Percentiles rank a stretch among this genome's conserved stretches.
Conservation (phyloP, 2,888 invertebrate species). For the Stomorhina lunata region DNA sequence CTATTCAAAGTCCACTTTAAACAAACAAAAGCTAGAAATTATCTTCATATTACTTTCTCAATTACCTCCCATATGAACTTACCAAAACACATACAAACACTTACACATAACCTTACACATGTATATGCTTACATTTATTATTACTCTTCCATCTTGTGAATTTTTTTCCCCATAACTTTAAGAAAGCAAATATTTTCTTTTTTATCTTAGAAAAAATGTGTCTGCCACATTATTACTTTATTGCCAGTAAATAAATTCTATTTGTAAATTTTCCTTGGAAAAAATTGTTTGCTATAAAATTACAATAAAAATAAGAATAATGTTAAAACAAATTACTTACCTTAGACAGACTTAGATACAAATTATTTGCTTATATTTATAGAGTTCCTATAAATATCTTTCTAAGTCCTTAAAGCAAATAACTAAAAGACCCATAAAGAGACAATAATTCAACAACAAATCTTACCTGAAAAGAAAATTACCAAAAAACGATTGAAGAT, state of each 20-base stretch:
- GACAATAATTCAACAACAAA: neutral
- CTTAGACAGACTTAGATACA: neutral
- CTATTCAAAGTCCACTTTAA: too few species aligned
- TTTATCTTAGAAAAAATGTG: neutral
- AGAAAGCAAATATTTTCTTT: neutral
- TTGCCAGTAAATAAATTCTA: conserved; percentile 10
- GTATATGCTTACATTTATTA: too few species aligned
- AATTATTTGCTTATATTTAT: neutral
- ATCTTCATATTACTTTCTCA: too few species aligned
- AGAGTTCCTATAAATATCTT: too few species aligned
- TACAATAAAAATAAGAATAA: neutral
- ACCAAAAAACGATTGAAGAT: neutral
- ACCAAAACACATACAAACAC: too few species aligned
- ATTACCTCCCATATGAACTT: too few species aligned
- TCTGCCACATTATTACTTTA: conserved; percentile 4
- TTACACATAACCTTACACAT: too few species aligned
- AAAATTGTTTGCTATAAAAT: neutral
- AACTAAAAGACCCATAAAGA: neutral
- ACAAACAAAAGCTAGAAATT: too few species aligned
- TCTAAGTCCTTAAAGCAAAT: too few species aligned
- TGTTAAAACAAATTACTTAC: neutral
- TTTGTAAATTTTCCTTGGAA: neutral
- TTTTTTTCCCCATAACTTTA: neutral
- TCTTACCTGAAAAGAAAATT: conserved; percentile 37
- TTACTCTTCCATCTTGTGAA: too few species aligned